phyloP scores from a whole-genome alignment of 2,888 invertebrate species.

The Ashinkailepas kermadecensis region DNA sequence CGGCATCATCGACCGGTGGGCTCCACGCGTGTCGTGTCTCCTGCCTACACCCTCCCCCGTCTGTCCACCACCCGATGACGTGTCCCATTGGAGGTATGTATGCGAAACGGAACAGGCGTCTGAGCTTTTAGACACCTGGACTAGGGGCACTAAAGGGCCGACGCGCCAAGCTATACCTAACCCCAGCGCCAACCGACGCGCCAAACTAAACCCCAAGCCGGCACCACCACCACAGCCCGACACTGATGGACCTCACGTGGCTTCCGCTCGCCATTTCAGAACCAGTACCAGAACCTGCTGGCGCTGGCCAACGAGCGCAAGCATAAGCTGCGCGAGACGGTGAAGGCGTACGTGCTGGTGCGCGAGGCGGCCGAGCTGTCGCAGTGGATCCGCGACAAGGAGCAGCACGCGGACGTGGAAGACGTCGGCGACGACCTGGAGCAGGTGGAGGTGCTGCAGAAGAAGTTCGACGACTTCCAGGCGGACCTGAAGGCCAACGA shows the following conservation, averaged over 20 bases:
- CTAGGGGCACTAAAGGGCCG: no score
- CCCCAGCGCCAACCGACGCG: no score
- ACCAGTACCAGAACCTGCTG: constrained; percentile 83
- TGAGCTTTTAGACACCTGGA: no score
- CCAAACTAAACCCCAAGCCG: no score
- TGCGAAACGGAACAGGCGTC: no score
- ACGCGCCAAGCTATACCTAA: no score
- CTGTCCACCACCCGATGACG: no score
- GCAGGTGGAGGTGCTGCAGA: constrained; percentile 97
- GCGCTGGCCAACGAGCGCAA: constrained; percentile 81
- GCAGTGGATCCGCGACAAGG: constrained; percentile 98
- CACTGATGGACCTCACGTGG: neutral
- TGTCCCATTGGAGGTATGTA: no score
- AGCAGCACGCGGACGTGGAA: constrained; percentile 92
- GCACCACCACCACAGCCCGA: no score
- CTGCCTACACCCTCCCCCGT: no score
- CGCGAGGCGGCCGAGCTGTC: constrained; percentile 95
- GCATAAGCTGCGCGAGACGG: constrained; percentile 93
- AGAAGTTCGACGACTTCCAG: constrained; percentile 99
- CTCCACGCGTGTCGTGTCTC: no score
- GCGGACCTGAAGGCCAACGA: constrained; percentile 95
- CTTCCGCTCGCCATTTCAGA: constrained; percentile 37
- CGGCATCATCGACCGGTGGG: no score
- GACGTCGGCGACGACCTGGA: constrained; percentile 97
- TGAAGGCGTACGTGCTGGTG: constrained; percentile 94